These are phyloP conservation scores for Mastomys natalensis DNA, from an alignment of 2,113 vertebrate species.

Conservation along the genomic window DNA sequence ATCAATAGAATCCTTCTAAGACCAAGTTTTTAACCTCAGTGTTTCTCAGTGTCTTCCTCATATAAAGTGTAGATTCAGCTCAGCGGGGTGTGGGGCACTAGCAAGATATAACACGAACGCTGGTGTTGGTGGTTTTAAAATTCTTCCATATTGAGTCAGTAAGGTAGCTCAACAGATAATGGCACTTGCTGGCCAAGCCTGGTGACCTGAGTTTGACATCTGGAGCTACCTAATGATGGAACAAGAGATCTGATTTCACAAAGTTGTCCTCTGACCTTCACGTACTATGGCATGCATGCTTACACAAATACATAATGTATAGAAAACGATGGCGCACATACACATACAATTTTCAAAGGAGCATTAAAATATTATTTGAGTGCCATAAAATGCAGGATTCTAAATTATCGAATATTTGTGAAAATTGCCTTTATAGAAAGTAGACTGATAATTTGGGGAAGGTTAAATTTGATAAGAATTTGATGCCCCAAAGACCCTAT, in stretches of 20 bases:
- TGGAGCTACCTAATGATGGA: not conserved
- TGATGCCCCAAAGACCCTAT: not conserved
- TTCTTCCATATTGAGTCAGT: not conserved
- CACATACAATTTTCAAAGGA: not conserved
- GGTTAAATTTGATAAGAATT: conserved; percentile 31
- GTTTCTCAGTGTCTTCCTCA: not conserved
- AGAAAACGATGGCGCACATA: not conserved
- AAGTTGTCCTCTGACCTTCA: not conserved
- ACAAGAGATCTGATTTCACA: not conserved
- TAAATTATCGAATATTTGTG: not conserved
- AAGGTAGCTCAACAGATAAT: not conserved
- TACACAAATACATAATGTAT: not conserved
- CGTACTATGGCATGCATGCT: not conserved
- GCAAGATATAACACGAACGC: not conserved
- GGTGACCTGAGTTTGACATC: not conserved
- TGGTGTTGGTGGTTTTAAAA: not conserved
- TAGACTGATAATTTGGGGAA: not conserved
- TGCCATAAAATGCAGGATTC: not conserved
- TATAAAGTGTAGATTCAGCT: not conserved
- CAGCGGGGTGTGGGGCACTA: too few species aligned
- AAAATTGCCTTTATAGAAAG: not conserved
- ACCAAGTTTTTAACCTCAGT: not conserved
- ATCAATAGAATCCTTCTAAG: not conserved
- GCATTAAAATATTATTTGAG: not conserved
- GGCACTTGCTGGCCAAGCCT: not conserved